Percentiles rank a stretch among this genome's conserved stretches.
Conservation (phyloP, 1,140 invertebrate genomes). For the Polypedilum pembai region DNA sequence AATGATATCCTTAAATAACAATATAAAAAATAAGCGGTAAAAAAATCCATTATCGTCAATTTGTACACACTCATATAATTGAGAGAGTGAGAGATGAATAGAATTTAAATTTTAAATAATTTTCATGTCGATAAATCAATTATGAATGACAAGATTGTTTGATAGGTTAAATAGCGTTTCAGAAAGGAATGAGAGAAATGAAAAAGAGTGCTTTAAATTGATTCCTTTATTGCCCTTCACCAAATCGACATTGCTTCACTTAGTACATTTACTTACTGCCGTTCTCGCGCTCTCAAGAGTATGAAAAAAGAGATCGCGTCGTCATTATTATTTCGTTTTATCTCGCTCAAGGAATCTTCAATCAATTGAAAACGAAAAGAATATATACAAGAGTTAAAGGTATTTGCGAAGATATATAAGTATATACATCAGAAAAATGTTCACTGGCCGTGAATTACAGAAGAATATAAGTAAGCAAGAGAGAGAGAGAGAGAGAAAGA, state of each 20-base stretch:
- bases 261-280: neutral
- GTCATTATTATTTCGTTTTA: conserved; percentile 14
- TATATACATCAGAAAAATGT: neutral
- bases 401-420: neutral
- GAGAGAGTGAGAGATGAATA: conserved; percentile 18
- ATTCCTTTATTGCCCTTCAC: conserved; percentile 12
- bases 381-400: conserved; percentile 1
- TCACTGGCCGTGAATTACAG: neutral
- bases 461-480: neutral
- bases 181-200: neutral
- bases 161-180: neutral
- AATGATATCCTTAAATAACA: conserved; percentile 9
- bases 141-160: conserved; percentile 27
- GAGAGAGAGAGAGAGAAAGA: neutral
- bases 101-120: conserved; percentile 20
- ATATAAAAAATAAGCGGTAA: neutral
- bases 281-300: neutral
- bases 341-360: conserved; percentile 16
- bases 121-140: conserved; percentile 22
- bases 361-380: conserved; percentile 10
- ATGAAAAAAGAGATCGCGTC: conserved; percentile 13
- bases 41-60: neutral
- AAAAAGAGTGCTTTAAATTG: conserved; percentile 14
- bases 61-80: neutral
- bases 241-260: neutral